Evolutionary conservation across 2,888 invertebrate species (phyloP).

Genomic region (Gibbula magus): DNA sequence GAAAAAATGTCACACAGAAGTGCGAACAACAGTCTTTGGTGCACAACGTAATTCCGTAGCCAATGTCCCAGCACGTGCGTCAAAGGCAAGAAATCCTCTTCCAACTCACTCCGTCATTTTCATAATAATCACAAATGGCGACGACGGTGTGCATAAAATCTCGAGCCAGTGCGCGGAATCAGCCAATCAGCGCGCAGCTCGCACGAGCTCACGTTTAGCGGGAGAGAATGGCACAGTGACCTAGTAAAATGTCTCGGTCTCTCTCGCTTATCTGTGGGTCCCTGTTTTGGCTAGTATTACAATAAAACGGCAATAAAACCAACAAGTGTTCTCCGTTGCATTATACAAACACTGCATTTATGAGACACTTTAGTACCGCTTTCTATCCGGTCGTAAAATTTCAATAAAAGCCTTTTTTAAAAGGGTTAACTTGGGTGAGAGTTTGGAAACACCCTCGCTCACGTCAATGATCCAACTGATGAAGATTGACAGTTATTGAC

Average conservation of each 20-base stretch:
- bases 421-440: constrained; percentile 21
- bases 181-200: constrained; percentile 40
- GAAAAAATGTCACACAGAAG: constrained; percentile 8
- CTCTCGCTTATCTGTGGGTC: constrained; percentile 1
- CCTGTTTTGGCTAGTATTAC: constrained; percentile 21
- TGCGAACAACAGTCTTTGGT: background rate
- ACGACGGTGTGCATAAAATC: constrained; percentile 45
- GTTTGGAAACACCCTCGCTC: constrained; percentile 12
- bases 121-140: constrained; percentile 45
- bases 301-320: constrained; percentile 22
- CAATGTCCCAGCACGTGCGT: constrained; percentile 12
- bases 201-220: constrained; percentile 37
- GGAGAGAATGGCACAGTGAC: constrained; percentile 41
- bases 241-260: constrained; percentile 27
- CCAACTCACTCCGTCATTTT: constrained; percentile 36
- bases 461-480: constrained; percentile 15
- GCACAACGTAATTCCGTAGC: constrained; percentile 3
- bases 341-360: constrained; percentile 25
- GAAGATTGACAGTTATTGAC: constrained; percentile 24
- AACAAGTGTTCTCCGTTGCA: background rate
- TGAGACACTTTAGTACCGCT: background rate
- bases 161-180: constrained; percentile 22
- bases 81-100: constrained; percentile 16
- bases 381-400: constrained; percentile 9
- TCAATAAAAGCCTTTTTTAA: constrained; percentile 17